These are phyloP conservation scores for Bostrychus sinensis DNA, from an alignment of 2,113 vertebrate genomes.

Conservation along the genomic window DNA sequence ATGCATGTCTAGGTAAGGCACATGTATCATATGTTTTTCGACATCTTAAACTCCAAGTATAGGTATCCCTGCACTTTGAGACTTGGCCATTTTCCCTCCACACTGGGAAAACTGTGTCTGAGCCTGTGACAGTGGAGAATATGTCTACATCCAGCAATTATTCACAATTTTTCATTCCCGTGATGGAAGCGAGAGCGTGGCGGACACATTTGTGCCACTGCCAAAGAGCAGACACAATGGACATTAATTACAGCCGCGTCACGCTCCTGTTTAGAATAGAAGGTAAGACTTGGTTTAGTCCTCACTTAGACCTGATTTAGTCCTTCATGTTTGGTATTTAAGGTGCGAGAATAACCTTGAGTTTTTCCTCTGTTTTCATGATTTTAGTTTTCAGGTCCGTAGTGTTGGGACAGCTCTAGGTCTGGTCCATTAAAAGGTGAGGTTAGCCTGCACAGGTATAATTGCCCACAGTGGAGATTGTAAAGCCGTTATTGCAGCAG, in stretches of 20 bases:
- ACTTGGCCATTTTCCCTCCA: not conserved
- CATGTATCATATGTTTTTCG: too few species aligned
- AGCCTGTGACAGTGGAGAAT: conserved; percentile 33
- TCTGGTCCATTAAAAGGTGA: not conserved
- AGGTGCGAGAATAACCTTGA: not conserved
- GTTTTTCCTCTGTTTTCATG: conserved; percentile 36
- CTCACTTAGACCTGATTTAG: too few species aligned
- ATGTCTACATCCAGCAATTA: conserved; percentile 40
- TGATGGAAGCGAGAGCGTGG: too few species aligned
- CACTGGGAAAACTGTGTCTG: conserved; percentile 8
- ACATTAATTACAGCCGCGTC: conserved; percentile 27
- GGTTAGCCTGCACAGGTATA: not conserved
- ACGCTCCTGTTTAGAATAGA: too few species aligned
- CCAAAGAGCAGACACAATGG: conserved; percentile 9
- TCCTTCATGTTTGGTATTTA: conserved; percentile 1
- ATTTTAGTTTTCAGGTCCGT: conserved; percentile 30
- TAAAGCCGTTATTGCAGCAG: not conserved
- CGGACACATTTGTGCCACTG: conserved; percentile 43
- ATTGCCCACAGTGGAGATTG: not conserved
- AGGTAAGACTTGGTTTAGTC: too few species aligned
- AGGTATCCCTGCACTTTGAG: too few species aligned
- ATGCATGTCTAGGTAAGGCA: too few species aligned
- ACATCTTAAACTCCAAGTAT: too few species aligned
- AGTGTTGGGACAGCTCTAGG: not conserved
- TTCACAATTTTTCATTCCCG: conserved; percentile 48